phyloP scores from a whole-genome alignment of 2,797 vertebrate genomes.

The Clarias platycephalus region DNA sequence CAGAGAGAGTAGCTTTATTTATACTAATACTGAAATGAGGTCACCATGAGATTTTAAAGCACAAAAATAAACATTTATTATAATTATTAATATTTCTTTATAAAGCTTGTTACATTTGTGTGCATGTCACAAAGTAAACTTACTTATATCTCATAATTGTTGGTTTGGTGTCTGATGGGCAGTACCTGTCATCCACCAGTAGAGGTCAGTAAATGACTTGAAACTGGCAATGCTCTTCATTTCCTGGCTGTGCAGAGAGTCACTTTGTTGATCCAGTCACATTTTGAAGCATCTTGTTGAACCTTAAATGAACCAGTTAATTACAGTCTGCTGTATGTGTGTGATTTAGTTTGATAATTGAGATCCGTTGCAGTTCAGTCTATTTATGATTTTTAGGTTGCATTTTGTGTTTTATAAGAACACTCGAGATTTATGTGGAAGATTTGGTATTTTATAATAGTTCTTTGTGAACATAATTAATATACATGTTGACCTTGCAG shows the following conservation, averaged over 20 bases:
- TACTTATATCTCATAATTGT: background rate
- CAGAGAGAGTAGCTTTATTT: background rate
- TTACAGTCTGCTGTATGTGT: background rate
- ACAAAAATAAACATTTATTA: background rate
- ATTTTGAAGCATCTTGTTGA: background rate
- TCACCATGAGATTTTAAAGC: background rate
- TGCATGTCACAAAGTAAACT: background rate
- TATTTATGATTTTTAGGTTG: background rate
- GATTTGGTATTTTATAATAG: background rate
- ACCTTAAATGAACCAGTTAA: constrained; percentile 10
- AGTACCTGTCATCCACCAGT: constrained; percentile 21
- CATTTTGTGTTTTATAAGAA: background rate
- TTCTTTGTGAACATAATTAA: background rate
- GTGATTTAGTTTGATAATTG: background rate
- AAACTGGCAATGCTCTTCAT: background rate
- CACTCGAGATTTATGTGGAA: background rate
- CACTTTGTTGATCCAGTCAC: background rate
- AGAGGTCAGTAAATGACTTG: constrained; percentile 48
- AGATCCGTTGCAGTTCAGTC: background rate
- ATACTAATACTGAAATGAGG: background rate
- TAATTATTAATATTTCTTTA: background rate
- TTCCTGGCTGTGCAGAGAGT: background rate
- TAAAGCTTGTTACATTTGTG: background rate
- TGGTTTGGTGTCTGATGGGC: background rate
- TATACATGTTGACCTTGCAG: background rate